Evolutionary conservation across 2,888 invertebrate species (phyloP), one percentile per base, ranked within the genome.

Genomic region (Phragmatobia fuliginosa): DNA sequence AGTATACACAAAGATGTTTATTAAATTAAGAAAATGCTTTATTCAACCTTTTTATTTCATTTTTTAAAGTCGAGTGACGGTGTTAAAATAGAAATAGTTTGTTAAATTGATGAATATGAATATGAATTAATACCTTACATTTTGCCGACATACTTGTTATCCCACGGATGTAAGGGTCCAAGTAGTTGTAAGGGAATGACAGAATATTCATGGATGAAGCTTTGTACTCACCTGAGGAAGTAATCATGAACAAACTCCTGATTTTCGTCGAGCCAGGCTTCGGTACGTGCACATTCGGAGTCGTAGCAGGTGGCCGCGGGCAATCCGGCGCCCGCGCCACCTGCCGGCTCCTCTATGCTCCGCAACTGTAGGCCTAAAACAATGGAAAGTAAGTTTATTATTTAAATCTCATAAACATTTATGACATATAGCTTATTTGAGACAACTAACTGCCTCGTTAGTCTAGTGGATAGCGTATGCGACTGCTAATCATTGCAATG

Each of bases 211-310:
- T 10, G 8, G n/a, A 49, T 49, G n/a, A 49, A 49, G n/a, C n/a
- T 33, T 45, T 38, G 64, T 70, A 73, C 91, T 91, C 89, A 98
- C 98, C 98, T 97, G 92, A 98, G 96, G 91, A 99, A 99, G 94
- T 99, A 99, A 93, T 99, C 98, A 91, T 98, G 98, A 81, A 98
- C 98, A 92, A 99, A 99, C 92, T 98, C 98, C 83, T 98, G 98
- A 95, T 99, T 99, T 92, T 99, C 99, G 94, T 99, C 99, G 83
- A 99, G 96, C 99, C 99, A 99, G 85, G 98, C 97, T 94, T 99
- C 99, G 95, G 99, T 98, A 80, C 97, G 97, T 72, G 98, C 97
- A 92, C 97, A 98, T 92, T 98, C 98, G 79, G 97, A 97, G 94
- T 98, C 98, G 92, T 98, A 98, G 90, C 96, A 95, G 92, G 93